Evolutionary conservation across 2,797 vertebrate genomes (phyloP).

Genomic region (Molossus alvarezi): DNA sequence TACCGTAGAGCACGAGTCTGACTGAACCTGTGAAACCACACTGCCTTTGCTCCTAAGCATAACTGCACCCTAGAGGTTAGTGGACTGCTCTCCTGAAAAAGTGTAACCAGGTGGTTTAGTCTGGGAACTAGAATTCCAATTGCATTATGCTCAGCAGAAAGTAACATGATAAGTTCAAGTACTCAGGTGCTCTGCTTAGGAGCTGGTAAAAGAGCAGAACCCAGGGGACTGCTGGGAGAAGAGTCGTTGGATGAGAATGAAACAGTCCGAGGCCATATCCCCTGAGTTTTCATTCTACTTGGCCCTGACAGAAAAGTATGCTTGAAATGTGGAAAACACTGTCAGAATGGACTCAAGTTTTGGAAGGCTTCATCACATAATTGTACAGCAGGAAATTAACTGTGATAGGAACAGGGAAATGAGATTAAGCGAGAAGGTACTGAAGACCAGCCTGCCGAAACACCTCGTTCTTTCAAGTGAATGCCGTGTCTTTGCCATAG

Average conservation of each 20-base stretch:
- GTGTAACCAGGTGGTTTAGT: neutral
- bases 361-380: neutral
- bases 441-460: neutral
- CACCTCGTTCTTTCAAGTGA: neutral
- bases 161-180: neutral
- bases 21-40: neutral
- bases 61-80: neutral
- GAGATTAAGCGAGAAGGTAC: neutral
- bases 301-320: slow-evolving; percentile 34
- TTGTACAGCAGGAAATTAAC: slow-evolving; percentile 39
- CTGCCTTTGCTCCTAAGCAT: neutral
- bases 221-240: neutral
- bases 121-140: neutral
- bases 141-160: neutral
- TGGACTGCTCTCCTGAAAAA: neutral
- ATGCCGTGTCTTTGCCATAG: neutral
- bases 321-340: slow-evolving; percentile 28
- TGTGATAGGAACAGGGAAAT: neutral
- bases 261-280: neutral
- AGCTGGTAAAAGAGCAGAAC: neutral
- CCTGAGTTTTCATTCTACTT: slow-evolving; percentile 3
- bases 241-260: neutral
- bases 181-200: neutral
- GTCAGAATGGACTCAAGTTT: slow-evolving; percentile 10
- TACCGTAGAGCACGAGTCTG: neutral